A percentile compares a stretch with the other conserved stretches of the same genome.
Conservation (phyloP, 2,888 invertebrate species). For the Horisme vitalbata region DNA sequence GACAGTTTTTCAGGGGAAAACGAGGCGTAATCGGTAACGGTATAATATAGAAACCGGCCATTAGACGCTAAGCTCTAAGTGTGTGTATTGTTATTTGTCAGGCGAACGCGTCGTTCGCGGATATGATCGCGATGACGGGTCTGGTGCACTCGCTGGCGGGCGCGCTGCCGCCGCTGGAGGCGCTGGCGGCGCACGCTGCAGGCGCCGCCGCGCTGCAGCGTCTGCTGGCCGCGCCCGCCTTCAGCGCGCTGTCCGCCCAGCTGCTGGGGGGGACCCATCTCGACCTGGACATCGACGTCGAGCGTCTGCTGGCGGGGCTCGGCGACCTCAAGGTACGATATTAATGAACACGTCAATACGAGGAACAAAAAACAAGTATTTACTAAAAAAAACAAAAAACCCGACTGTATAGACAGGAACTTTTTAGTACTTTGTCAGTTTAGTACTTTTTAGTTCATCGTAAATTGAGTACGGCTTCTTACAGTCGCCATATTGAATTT, state of each 20-base stretch:
- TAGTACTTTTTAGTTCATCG: no score
- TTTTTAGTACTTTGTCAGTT: no score
- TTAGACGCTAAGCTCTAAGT: no score
- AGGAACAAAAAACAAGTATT: no score
- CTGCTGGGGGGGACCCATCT: constrained; percentile 46
- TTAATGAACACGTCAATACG: no score
- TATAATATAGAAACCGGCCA: no score
- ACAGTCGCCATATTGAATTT: no score
- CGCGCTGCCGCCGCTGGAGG: constrained; percentile 56
- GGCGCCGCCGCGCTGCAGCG: constrained; percentile 53
- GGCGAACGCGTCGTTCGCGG: constrained; percentile 82
- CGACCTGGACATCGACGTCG: constrained; percentile 50
- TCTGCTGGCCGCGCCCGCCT: constrained; percentile 45
- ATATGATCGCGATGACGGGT: constrained; percentile 65
- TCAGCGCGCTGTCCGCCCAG: constrained; percentile 45
- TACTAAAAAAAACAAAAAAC: no score
- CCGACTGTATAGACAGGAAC: no score
- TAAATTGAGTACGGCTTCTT: no score
- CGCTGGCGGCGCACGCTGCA: constrained; percentile 51
- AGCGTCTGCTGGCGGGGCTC: constrained; percentile 54
- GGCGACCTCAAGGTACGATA: constrained; percentile 59
- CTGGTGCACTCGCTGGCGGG: constrained; percentile 65
- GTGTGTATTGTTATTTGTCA: constrained; percentile 37
- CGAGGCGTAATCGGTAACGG: no score
- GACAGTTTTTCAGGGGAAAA: no score